Percentiles rank a stretch among this genome's conserved stretches.
phyloP scores from a whole-genome alignment of 2,888 invertebrate genomes.

The Mythimna ferrago region DNA sequence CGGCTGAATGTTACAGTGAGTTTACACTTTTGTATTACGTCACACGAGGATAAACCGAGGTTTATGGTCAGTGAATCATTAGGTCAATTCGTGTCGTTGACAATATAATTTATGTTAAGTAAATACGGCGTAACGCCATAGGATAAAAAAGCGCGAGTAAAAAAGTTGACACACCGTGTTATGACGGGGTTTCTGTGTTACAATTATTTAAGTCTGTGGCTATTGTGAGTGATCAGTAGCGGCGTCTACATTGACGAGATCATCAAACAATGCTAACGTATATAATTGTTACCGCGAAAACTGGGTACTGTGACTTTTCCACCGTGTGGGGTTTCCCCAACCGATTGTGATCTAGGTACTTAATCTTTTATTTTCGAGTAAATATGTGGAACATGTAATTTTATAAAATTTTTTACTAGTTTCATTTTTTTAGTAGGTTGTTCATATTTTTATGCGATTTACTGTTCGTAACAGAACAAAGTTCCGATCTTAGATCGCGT shows the following conservation, averaged over 20 bases:
- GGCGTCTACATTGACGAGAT: slow-evolving; percentile 75
- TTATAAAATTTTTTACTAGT: background rate
- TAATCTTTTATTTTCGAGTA: slow-evolving; percentile 66
- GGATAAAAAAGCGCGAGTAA: slow-evolving; percentile 67
- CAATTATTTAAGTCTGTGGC: slow-evolving; percentile 74
- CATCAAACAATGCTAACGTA: slow-evolving; percentile 80
- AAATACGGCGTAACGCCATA: slow-evolving; percentile 75
- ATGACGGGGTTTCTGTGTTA: slow-evolving; percentile 55
- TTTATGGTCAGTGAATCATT: slow-evolving; percentile 89
- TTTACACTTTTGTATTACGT: slow-evolving; percentile 81
- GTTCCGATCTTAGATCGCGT: background rate
- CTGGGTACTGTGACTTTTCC: slow-evolving; percentile 73
- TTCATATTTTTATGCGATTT: slow-evolving; percentile 1
- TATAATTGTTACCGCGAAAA: slow-evolving; percentile 82
- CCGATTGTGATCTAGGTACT: slow-evolving; percentile 64
- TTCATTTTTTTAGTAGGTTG: background rate
- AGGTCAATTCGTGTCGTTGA: slow-evolving; percentile 87
- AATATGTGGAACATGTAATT: slow-evolving; percentile 48
- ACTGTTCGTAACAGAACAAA: slow-evolving; percentile 23
- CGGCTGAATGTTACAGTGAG: slow-evolving; percentile 69
- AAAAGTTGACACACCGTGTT: slow-evolving; percentile 67
- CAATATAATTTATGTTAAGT: slow-evolving; percentile 85
- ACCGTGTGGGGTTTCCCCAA: slow-evolving; percentile 81
- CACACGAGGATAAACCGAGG: slow-evolving; percentile 85
- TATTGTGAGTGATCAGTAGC: slow-evolving; percentile 73